Evolutionary conservation across 2,113 vertebrate species (phyloP).

Genomic region (Tetrao urogallus): DNA sequence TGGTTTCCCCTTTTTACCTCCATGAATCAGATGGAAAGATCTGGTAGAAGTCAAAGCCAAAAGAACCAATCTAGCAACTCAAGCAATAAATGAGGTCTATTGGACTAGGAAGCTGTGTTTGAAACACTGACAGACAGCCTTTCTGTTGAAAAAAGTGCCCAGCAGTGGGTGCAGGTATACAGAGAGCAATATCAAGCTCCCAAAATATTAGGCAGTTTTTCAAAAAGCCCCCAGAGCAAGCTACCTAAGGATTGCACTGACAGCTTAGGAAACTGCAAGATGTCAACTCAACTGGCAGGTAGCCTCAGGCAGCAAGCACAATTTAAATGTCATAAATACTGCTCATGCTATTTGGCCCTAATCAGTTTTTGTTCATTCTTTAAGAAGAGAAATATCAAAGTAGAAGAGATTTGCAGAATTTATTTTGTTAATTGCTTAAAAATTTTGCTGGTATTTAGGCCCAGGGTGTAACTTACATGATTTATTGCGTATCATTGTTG

Average conservation of each 20-base stretch:
- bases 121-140: not conserved
- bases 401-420: not conserved
- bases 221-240: not conserved
- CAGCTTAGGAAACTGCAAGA: not conserved
- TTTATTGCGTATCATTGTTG: not conserved
- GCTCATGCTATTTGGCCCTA: not conserved
- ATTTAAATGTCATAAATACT: not conserved
- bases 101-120: not conserved
- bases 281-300: not conserved
- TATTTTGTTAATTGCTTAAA: not conserved
- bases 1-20: rapidly evolving
- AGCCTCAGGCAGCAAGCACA: not conserved
- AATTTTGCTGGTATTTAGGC: not conserved
- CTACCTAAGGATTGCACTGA: not conserved
- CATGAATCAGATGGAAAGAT: not conserved
- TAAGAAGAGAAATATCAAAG: not conserved
- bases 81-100: rapidly evolving
- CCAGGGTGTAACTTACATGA: not conserved
- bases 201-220: not conserved
- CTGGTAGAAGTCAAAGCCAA: not conserved
- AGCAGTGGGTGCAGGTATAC: not conserved
- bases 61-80: rapidly evolving
- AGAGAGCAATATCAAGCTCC: not conserved
- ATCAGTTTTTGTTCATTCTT: not conserved
- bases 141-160: not conserved